Evolutionary conservation across 2,113 vertebrate species (phyloP).

Genomic region (Danio rerio): DNA sequence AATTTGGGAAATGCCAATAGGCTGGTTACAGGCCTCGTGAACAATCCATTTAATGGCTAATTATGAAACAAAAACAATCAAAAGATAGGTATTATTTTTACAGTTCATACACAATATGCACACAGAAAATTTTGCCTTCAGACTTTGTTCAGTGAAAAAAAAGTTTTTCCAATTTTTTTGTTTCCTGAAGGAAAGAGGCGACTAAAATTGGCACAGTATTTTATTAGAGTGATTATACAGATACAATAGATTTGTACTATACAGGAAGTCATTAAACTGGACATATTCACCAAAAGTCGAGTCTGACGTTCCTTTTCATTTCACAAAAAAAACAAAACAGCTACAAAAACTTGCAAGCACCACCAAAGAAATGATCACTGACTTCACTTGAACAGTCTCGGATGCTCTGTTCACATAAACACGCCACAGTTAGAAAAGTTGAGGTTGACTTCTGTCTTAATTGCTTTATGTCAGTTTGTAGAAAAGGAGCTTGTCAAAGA

Average conservation of each 20-base stretch:
- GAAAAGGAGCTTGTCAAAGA: slow-evolving; percentile 64
- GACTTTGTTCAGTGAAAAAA: no score
- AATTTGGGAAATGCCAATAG: no score
- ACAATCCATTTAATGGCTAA: no score
- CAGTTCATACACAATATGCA: no score
- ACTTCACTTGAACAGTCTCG: slow-evolving; percentile 93
- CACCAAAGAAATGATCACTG: slow-evolving; percentile 98
- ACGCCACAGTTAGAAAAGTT: slow-evolving; percentile 92
- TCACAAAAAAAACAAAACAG: slow-evolving; percentile 91
- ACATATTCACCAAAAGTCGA: slow-evolving; percentile 98
- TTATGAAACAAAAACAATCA: no score
- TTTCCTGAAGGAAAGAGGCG: slow-evolving; percentile 56
- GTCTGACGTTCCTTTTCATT: slow-evolving; percentile 94
- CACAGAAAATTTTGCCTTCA: no score
- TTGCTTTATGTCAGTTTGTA: slow-evolving; percentile 72
- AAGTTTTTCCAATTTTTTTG: no score
- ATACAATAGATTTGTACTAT: slow-evolving; percentile 91
- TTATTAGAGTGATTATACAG: slow-evolving; percentile 93
- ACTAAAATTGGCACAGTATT: slow-evolving; percentile 89
- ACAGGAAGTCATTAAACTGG: slow-evolving; percentile 91
- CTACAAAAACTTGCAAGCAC: slow-evolving; percentile 98
- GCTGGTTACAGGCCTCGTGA: no score
- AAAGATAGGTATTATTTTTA: no score
- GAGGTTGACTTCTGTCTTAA: slow-evolving; percentile 90
- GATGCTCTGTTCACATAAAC: slow-evolving; percentile 95